Evolutionary conservation across 2,888 invertebrate genomes (phyloP).

Genomic region (Hyalella azteca): DNA sequence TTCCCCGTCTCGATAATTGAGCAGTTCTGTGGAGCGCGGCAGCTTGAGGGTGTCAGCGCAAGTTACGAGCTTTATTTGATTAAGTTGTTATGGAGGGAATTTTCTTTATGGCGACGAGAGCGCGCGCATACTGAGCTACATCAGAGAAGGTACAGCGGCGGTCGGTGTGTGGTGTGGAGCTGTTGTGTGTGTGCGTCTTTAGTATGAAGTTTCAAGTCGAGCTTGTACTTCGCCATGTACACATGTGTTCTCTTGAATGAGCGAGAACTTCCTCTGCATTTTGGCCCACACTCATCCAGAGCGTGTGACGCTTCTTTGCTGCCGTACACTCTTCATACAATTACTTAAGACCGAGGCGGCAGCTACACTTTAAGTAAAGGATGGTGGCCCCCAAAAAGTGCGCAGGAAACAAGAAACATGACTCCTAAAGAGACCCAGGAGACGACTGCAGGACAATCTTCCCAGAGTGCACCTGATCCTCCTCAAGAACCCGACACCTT

Average conservation of each 20-base stretch:
- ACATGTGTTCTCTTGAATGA: not conserved
- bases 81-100: constrained; percentile 1
- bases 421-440: constrained; percentile 36
- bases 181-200: constrained; percentile 11
- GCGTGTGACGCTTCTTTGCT: not conserved
- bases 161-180: too few relatives aligned
- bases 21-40: not conserved
- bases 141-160: too few relatives aligned
- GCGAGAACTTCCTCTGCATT: not conserved
- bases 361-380: constrained; percentile 36
- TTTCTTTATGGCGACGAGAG: not conserved
- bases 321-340: constrained; percentile 10
- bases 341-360: constrained; percentile 24
- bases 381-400: constrained; percentile 26
- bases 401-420: constrained; percentile 35
- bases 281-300: not conserved
- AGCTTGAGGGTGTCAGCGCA: not conserved
- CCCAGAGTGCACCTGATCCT: constrained; percentile 37
- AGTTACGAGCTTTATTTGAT: constrained; percentile 14
- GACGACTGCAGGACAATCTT: constrained; percentile 37
- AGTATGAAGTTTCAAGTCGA: not conserved
- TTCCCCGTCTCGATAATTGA: not conserved
- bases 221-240: not conserved
- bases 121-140: not conserved
- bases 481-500: constrained; percentile 36